These are phyloP conservation scores for Propsilocerus akamusi DNA, from an alignment of 1,140 invertebrate genomes.

Conservation along the genomic window DNA sequence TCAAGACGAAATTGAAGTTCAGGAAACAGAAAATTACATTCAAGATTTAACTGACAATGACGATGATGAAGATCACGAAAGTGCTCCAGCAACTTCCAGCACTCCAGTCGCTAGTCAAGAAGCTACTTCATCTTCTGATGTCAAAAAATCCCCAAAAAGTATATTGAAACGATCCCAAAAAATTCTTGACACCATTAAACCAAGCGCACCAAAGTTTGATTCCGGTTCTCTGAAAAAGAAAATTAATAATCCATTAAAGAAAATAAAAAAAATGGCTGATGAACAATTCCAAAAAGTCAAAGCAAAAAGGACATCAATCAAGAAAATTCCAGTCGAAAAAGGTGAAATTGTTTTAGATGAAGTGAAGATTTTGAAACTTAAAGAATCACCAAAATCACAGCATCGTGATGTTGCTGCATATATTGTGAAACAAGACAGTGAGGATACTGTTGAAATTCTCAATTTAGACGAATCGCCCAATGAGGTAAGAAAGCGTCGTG, in stretches of 20 bases:
- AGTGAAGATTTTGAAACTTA: slow-evolving; percentile 20
- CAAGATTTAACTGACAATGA: neutral
- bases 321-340: slow-evolving; percentile 26
- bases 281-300: slow-evolving; percentile 30
- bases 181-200: slow-evolving; percentile 17
- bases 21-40: slow-evolving; percentile 22
- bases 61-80: neutral
- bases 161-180: slow-evolving; percentile 25
- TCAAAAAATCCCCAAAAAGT: slow-evolving; percentile 21
- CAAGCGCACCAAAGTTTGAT: slow-evolving; percentile 20
- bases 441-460: slow-evolving; percentile 21
- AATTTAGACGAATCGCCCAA: slow-evolving; percentile 23
- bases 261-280: slow-evolving; percentile 36
- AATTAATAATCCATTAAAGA: slow-evolving; percentile 34
- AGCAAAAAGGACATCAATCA: slow-evolving; percentile 24
- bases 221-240: slow-evolving; percentile 12
- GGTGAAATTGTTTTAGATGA: slow-evolving; percentile 20
- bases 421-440: slow-evolving; percentile 23
- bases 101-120: neutral
- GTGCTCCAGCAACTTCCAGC: neutral
- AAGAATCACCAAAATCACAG: slow-evolving; percentile 20
- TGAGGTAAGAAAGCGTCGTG: slow-evolving; percentile 16
- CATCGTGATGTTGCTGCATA: slow-evolving; percentile 21
- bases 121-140: neutral
- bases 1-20: slow-evolving; percentile 20